Evolutionary conservation across 2,113 vertebrate species (phyloP).

Genomic region (Chaenocephalus aceratus): DNA sequence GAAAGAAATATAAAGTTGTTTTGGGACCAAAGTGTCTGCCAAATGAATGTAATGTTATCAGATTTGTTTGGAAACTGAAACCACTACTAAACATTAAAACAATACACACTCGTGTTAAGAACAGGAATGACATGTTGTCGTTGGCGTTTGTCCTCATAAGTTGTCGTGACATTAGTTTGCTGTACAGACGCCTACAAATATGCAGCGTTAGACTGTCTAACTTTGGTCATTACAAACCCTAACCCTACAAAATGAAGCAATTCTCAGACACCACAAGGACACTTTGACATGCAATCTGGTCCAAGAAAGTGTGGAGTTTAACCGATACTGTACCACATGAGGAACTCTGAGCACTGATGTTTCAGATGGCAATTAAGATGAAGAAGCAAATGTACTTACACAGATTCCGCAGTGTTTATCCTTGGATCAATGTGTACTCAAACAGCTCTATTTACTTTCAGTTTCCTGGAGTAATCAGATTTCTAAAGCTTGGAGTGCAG

Average conservation of each 20-base stretch:
- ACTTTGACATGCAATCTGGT: not conserved
- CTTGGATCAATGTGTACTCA: not conserved
- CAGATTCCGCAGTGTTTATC: not conserved
- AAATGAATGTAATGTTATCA: conserved; percentile 34
- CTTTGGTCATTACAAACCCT: not conserved
- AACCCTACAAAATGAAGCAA: not conserved
- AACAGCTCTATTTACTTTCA: not conserved
- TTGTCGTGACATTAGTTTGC: conserved; percentile 11
- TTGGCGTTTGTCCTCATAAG: conserved; percentile 13
- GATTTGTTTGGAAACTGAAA: conserved; percentile 45
- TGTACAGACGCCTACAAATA: conserved; percentile 9
- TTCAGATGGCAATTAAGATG: not conserved
- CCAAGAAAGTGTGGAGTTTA: conserved; percentile 8
- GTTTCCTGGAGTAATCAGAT: not conserved
- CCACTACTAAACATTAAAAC: conserved; percentile 27
- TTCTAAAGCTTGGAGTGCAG: not conserved
- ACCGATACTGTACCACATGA: not conserved
- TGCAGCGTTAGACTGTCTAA: not conserved
- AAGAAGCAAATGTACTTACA: not conserved
- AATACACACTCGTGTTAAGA: conserved; percentile 41
- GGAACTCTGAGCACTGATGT: not conserved
- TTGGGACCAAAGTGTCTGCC: conserved; percentile 10
- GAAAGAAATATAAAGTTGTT: conserved; percentile 9
- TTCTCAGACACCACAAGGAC: not conserved
- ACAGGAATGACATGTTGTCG: conserved; percentile 44